Percentiles rank a stretch among this genome's conserved stretches.
Evolutionary conservation across 2,797 vertebrate species (phyloP).

Genomic region (Acipenser transmontanus): DNA sequence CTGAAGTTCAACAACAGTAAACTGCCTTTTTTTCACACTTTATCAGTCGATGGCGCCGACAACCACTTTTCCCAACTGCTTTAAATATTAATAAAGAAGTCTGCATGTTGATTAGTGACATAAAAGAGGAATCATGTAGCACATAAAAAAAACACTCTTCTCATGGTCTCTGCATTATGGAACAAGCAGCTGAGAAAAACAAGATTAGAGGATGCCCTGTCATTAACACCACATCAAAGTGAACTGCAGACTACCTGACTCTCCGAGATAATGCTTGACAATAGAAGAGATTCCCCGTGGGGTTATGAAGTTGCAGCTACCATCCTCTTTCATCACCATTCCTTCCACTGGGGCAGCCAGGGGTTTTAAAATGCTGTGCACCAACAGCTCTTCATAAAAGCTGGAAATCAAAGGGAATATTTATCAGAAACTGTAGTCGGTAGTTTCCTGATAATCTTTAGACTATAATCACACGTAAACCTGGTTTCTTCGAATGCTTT

Average conservation of each 20-base stretch:
- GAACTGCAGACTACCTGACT: conserved; percentile 63
- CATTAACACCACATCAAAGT: neutral
- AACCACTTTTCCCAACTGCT: neutral
- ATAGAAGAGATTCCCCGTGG: conserved; percentile 72
- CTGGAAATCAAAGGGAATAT: conserved; percentile 40
- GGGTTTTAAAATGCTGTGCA: conserved; percentile 56
- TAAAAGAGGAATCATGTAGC: neutral
- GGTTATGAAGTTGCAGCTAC: conserved; percentile 63
- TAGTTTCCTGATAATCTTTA: neutral
- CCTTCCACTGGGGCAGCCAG: conserved; percentile 63
- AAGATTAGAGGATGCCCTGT: neutral
- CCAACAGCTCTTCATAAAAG: conserved; percentile 77
- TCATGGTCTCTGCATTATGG: neutral
- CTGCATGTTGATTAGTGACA: neutral
- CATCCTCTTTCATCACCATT: conserved; percentile 52
- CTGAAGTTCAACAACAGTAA: too few relatives aligned
- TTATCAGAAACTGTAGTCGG: conserved; percentile 4
- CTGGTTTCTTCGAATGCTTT: neutral
- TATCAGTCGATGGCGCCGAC: too few relatives aligned
- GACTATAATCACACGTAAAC: neutral
- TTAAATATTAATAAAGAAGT: neutral
- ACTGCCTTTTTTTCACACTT: too few relatives aligned
- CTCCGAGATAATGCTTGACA: conserved; percentile 73
- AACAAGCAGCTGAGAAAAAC: neutral
- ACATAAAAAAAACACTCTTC: neutral